Evolutionary conservation across 2,888 invertebrate genomes (phyloP).

Genomic region (Sipunculus nudus): DNA sequence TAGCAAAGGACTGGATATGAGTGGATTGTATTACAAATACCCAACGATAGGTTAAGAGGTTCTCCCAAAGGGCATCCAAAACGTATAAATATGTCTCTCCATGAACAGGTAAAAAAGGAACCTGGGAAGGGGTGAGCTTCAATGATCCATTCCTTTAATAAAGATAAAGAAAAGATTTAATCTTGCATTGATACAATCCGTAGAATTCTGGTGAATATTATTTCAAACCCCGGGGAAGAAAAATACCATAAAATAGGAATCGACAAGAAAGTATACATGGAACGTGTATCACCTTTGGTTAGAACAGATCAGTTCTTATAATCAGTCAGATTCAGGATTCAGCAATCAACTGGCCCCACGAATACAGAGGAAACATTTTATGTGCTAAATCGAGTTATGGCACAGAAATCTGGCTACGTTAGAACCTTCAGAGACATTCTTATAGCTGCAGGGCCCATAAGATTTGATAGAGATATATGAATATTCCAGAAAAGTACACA

Average conservation of each 20-base stretch:
- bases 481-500: slow-evolving; percentile 31
- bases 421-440: slow-evolving; percentile 80
- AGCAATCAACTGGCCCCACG: slow-evolving; percentile 38
- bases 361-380: slow-evolving; percentile 69
- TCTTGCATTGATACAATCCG: slow-evolving; percentile 85
- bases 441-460: slow-evolving; percentile 81
- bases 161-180: slow-evolving; percentile 73
- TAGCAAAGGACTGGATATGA: slow-evolving; percentile 75
- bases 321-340: slow-evolving; percentile 81
- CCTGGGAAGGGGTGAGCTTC: slow-evolving; percentile 86
- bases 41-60: slow-evolving; percentile 69
- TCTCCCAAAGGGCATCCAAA: slow-evolving; percentile 83
- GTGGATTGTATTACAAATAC: slow-evolving; percentile 74
- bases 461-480: slow-evolving; percentile 82
- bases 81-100: slow-evolving; percentile 85
- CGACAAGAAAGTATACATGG: slow-evolving; percentile 82
- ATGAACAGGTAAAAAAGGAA: slow-evolving; percentile 82
- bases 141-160: slow-evolving; percentile 91
- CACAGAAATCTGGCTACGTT: slow-evolving; percentile 61
- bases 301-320: slow-evolving; percentile 83
- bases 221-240: slow-evolving; percentile 83
- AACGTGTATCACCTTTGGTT: slow-evolving; percentile 81
- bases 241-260: slow-evolving; percentile 91
- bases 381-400: slow-evolving; percentile 52
- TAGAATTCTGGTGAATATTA: slow-evolving; percentile 90